Percentiles rank a stretch among this genome's conserved stretches.
These are phyloP conservation scores for Mesorhabditis belari DNA, from an alignment of 2,888 invertebrate species.

Conservation along the genomic window DNA sequence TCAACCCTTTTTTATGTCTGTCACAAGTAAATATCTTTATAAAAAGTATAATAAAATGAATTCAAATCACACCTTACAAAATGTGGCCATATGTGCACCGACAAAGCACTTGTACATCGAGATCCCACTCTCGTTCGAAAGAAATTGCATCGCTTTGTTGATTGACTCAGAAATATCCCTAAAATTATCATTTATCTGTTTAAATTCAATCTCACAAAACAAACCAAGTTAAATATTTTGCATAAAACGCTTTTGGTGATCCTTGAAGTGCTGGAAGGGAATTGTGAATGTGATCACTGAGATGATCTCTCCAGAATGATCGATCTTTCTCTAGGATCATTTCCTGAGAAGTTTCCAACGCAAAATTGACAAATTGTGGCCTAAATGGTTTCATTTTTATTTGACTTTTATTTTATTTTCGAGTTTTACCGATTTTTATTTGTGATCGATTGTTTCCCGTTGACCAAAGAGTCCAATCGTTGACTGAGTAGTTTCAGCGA, in stretches of 20 bases:
- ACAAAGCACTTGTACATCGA: neutral
- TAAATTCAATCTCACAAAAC: too few species aligned
- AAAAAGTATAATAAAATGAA: too few species aligned
- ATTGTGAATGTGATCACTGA: neutral
- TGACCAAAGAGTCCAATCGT: neutral
- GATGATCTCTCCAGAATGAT: neutral
- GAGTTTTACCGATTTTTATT: neutral
- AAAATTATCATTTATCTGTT: too few species aligned
- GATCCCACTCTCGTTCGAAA: neutral
- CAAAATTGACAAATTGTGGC: neutral
- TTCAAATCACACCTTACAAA: neutral
- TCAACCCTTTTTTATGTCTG: neutral
- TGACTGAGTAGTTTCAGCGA: neutral
- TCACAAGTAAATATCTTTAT: too few species aligned
- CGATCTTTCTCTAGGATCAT: neutral
- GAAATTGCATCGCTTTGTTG: neutral
- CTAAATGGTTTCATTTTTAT: too few species aligned
- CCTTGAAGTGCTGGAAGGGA: neutral
- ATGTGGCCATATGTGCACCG: neutral
- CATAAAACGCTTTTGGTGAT: too few species aligned
- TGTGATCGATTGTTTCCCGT: neutral
- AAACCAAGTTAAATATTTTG: too few species aligned
- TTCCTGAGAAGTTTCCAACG: neutral
- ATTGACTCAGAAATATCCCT: neutral
- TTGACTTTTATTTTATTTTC: too few species aligned